These are phyloP conservation scores for Neoascia interrupta DNA, from an alignment of 2,888 invertebrate genomes.

Conservation along the genomic window DNA sequence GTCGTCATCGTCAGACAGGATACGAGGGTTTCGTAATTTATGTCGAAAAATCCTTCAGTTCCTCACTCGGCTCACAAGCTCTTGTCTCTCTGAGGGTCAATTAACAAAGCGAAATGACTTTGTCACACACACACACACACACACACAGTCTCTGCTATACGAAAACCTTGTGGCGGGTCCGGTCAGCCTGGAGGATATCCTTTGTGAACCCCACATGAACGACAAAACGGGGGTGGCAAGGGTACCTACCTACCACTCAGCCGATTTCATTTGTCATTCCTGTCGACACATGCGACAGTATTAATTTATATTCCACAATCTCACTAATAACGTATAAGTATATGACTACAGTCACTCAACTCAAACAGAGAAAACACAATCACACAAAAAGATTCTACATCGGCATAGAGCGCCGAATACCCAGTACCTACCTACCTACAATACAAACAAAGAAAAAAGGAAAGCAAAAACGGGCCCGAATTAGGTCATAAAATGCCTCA, in stretches of 20 bases:
- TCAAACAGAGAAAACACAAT: not conserved
- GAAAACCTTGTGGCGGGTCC: too few relatives aligned
- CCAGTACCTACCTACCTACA: not conserved
- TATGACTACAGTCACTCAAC: conserved; percentile 1
- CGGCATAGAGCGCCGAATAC: not conserved
- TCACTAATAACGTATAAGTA: conserved; percentile 38
- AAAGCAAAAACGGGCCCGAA: conserved; percentile 22
- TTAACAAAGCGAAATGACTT: conserved; percentile 55
- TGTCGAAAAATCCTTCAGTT: too few relatives aligned
- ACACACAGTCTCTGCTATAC: not conserved
- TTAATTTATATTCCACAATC: conserved; percentile 57
- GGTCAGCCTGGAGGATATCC: too few relatives aligned
- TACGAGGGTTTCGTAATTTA: not conserved
- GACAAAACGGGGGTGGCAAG: too few relatives aligned
- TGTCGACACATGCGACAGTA: conserved; percentile 64
- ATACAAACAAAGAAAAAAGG: conserved; percentile 4
- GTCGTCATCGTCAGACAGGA: conserved; percentile 3
- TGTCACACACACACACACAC: not conserved
- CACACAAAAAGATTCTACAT: not conserved
- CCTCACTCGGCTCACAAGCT: not conserved
- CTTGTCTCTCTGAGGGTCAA: conserved; percentile 36
- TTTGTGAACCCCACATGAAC: too few relatives aligned
- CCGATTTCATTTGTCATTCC: conserved; percentile 62
- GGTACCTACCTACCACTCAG: too few relatives aligned
- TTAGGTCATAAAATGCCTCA: conserved; percentile 63